A percentile compares a stretch with the other conserved stretches of the same genome.
Conservation (phyloP, 1,140 invertebrate species). For the Drosophila persimilis region DNA sequence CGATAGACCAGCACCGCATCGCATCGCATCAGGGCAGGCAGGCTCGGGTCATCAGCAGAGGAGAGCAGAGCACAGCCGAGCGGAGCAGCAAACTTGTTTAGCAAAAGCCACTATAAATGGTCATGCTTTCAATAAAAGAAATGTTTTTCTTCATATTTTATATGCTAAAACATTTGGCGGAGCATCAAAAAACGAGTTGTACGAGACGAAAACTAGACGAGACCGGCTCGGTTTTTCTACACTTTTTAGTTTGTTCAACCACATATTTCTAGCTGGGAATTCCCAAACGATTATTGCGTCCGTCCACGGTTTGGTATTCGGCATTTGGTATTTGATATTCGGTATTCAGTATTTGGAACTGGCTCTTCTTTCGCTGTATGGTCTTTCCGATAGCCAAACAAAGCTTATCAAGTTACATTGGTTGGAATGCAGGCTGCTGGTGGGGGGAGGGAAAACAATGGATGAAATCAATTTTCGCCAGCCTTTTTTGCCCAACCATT, state of each 20-base stretch:
- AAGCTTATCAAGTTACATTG: slow-evolving; percentile 47
- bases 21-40: slow-evolving; percentile 18
- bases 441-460: slow-evolving; percentile 44
- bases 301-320: slow-evolving; percentile 21
- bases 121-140: slow-evolving; percentile 67
- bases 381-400: not conserved
- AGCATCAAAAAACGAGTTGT: slow-evolving; percentile 51
- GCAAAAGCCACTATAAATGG: slow-evolving; percentile 47
- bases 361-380: slow-evolving; percentile 7
- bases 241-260: slow-evolving; percentile 53
- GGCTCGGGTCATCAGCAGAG: slow-evolving; percentile 20
- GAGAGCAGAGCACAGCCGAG: slow-evolving; percentile 3
- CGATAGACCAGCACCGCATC: slow-evolving; percentile 9
- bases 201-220: slow-evolving; percentile 6
- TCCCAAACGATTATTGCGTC: slow-evolving; percentile 64
- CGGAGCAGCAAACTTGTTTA: slow-evolving; percentile 52
- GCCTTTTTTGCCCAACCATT: slow-evolving; percentile 58
- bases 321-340: slow-evolving; percentile 28
- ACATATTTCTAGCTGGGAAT: slow-evolving; percentile 72
- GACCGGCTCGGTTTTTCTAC: slow-evolving; percentile 50
- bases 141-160: slow-evolving; percentile 68
- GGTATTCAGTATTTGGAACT: slow-evolving; percentile 25
- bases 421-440: slow-evolving; percentile 23
- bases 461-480: slow-evolving; percentile 67
- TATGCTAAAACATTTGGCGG: slow-evolving; percentile 64